Evolutionary conservation across 92 coral and sea anemone genomes (phyloP).

Genomic region (Galaxea fascicularis): DNA sequence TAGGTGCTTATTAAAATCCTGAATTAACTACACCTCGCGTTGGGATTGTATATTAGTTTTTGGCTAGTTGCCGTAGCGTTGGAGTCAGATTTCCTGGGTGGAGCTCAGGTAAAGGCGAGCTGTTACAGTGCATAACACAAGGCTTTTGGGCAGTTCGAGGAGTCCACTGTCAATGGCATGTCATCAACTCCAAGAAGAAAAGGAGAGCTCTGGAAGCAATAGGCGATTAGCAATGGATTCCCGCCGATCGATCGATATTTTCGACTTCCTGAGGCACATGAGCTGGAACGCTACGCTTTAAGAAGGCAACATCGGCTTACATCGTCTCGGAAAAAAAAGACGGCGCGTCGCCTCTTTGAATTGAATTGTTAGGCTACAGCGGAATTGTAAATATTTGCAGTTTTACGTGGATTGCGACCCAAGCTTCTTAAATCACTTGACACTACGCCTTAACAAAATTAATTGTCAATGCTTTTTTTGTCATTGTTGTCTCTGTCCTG

Average conservation of each 20-base stretch:
- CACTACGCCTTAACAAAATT: not conserved
- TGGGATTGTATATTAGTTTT: too few relatives aligned
- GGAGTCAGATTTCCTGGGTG: not conserved
- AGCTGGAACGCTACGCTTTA: too few relatives aligned
- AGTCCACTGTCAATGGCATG: too few relatives aligned
- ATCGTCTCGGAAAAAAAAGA: not conserved
- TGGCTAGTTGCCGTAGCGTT: not conserved
- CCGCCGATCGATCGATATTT: too few relatives aligned
- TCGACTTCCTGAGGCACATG: too few relatives aligned
- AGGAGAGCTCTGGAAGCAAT: too few relatives aligned
- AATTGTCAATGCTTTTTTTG: not conserved
- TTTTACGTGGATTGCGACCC: not conserved
- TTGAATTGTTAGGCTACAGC: not conserved
- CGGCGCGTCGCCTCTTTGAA: not conserved
- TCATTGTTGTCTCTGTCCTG: not conserved
- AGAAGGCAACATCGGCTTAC: too few relatives aligned
- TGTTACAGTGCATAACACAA: not conserved
- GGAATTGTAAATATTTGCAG: slow-evolving; percentile 9
- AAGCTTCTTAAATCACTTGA: not conserved
- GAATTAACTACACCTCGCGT: not conserved
- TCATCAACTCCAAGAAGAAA: too few relatives aligned
- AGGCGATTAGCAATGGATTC: too few relatives aligned
- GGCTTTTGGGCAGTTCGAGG: too few relatives aligned
- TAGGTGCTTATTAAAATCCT: not conserved
- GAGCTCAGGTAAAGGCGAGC: not conserved